Percentiles rank a stretch among this genome's conserved stretches.
These are phyloP conservation scores for Acinonyx jubatus DNA, from an alignment of 2,113 vertebrate species.

Conservation along the genomic window DNA sequence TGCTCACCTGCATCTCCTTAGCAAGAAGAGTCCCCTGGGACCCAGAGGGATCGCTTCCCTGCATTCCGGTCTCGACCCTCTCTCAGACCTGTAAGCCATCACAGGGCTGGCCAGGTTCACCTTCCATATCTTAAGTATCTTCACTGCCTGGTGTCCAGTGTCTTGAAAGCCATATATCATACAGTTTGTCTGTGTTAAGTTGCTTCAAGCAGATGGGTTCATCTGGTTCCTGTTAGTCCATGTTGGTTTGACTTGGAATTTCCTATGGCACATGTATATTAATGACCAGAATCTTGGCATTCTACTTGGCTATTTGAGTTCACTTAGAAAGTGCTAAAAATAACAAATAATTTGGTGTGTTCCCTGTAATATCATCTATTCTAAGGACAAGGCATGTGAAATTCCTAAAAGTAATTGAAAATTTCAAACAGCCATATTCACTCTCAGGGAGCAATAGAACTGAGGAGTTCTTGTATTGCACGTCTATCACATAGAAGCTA, in stretches of 20 bases:
- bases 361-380: neutral
- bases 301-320: neutral
- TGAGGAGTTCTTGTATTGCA: neutral
- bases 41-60: fast-evolving
- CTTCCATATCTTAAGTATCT: neutral
- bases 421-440: neutral
- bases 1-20: neutral
- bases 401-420: neutral
- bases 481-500: too few relatives aligned
- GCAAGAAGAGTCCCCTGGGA: fast-evolving
- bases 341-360: neutral
- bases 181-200: too few relatives aligned
- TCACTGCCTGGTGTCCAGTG: neutral
- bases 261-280: neutral
- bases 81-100: too few relatives aligned
- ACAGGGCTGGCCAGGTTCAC: fast-evolving
- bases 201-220: neutral
- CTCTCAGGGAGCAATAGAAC: neutral
- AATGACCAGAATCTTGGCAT: neutral
- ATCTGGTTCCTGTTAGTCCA: neutral
- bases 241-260: neutral
- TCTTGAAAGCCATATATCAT: neutral
- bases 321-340: neutral
- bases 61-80: fast-evolving
- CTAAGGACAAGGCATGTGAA: fast-evolving